These are phyloP conservation scores for Dolichoris vasculosae DNA, from an alignment of 1,140 invertebrate genomes.

Conservation along the genomic window DNA sequence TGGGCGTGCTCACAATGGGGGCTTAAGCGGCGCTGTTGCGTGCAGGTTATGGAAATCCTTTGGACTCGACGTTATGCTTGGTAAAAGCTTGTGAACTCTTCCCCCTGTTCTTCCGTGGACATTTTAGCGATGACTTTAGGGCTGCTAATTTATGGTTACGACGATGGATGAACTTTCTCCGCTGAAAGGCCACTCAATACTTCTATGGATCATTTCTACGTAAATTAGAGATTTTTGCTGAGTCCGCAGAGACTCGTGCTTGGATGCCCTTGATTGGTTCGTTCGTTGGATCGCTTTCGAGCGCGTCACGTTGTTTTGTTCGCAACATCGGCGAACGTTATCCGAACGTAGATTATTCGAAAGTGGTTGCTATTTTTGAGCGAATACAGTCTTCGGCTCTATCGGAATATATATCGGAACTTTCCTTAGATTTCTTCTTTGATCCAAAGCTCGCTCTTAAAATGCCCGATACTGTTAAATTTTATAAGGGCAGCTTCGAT, in stretches of 20 bases:
- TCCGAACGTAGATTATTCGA: not conserved
- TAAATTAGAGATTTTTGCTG: not conserved
- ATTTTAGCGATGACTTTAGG: not conserved
- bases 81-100: conserved; percentile 10
- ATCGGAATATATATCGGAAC: too few species aligned
- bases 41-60: conserved; percentile 32
- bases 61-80: conserved; percentile 16
- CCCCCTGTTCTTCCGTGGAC: not conserved
- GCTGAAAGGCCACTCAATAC: not conserved
- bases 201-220: not conserved
- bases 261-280: not conserved
- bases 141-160: conserved; percentile 34
- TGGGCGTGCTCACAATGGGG: not conserved
- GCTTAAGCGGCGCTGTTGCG: conserved; percentile 28
- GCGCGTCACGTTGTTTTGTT: not conserved
- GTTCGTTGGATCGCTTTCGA: conserved; percentile 14
- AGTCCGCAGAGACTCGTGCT: not conserved
- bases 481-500: not conserved
- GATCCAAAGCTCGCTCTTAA: too few species aligned
- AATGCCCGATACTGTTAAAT: too few species aligned
- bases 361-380: not conserved
- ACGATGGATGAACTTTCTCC: not conserved
- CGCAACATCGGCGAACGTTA: not conserved
- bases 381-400: not conserved
- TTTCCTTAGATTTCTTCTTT: too few species aligned